A percentile compares a stretch with the other conserved stretches of the same genome.
Evolutionary conservation across 1,140 invertebrate genomes (phyloP).

Genomic region (Anoplolepis gracilipes): DNA sequence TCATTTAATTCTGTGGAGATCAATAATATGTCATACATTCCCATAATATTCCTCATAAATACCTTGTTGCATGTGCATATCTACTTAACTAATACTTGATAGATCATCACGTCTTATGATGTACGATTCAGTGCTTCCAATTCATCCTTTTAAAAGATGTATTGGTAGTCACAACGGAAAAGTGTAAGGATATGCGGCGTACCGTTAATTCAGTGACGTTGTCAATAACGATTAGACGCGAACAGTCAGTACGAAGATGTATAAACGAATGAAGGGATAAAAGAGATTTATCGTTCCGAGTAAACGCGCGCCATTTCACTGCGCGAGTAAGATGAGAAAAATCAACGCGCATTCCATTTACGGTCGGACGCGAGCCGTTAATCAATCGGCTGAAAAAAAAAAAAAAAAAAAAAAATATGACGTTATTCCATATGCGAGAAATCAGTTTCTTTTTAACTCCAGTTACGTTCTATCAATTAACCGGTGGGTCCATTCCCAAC

Average conservation of each 20-base stretch:
- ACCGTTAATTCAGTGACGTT: conserved; percentile 74
- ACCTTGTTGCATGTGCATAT: neutral
- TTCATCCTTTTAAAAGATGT: conserved; percentile 41
- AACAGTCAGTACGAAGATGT: conserved; percentile 39
- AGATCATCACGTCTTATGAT: conserved; percentile 6
- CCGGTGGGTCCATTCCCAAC: neutral
- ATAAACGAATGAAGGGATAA: conserved; percentile 65
- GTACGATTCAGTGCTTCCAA: conserved; percentile 35
- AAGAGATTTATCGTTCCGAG: conserved; percentile 68
- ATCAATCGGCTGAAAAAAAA: conserved; percentile 16
- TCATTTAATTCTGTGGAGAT: neutral
- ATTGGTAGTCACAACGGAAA: conserved; percentile 31
- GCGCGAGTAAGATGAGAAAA: conserved; percentile 55
- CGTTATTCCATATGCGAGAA: neutral
- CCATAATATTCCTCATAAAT: neutral
- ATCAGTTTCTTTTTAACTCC: neutral
- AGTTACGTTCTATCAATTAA: conserved; percentile 7
- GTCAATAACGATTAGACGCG: conserved; percentile 71
- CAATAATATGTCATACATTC: neutral
- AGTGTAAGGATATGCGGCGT: conserved; percentile 35
- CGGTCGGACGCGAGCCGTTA: neutral
- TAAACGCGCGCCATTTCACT: conserved; percentile 29
- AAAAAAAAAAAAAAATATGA: too few relatives aligned
- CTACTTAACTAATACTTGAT: conserved; percentile 31
- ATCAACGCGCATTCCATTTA: conserved; percentile 42